Conservation (phyloP, 2,113 vertebrate species). For the Platysternon megacephalum region DNA sequence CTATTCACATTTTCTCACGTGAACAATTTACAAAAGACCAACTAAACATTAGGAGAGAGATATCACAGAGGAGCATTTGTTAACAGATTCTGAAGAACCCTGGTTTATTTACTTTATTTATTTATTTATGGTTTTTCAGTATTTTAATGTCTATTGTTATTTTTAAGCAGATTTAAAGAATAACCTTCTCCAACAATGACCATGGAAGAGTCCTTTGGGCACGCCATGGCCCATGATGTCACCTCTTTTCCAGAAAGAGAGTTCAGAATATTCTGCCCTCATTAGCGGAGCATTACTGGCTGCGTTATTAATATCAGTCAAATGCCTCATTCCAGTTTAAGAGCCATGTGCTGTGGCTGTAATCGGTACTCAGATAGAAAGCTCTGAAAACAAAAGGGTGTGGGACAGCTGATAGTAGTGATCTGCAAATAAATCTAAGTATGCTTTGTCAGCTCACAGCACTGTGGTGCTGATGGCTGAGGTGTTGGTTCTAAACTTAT, state of each 20-base stretch:
- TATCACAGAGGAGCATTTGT: background rate
- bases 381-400: background rate
- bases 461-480: background rate
- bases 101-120: background rate
- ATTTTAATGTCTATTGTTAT: background rate
- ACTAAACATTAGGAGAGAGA: background rate
- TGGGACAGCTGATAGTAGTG: background rate
- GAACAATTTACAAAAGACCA: background rate
- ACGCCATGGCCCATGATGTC: background rate
- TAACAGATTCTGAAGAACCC: background rate
- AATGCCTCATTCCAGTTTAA: background rate
- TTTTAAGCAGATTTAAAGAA: background rate
- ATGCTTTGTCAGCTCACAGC: background rate
- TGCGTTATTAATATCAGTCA: background rate
- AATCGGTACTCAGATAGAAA: too few relatives aligned
- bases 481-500: background rate
- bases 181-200: background rate
- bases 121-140: too few relatives aligned
- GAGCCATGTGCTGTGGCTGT: background rate
- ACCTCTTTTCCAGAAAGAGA: background rate
- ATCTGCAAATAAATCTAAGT: background rate
- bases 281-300: background rate
- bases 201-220: background rate
- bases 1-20: background rate
- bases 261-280: background rate